Evolutionary conservation across 1,140 invertebrate genomes (phyloP), one percentile per base, ranked within the genome.

Genomic region (Anastrepha ludens): DNA sequence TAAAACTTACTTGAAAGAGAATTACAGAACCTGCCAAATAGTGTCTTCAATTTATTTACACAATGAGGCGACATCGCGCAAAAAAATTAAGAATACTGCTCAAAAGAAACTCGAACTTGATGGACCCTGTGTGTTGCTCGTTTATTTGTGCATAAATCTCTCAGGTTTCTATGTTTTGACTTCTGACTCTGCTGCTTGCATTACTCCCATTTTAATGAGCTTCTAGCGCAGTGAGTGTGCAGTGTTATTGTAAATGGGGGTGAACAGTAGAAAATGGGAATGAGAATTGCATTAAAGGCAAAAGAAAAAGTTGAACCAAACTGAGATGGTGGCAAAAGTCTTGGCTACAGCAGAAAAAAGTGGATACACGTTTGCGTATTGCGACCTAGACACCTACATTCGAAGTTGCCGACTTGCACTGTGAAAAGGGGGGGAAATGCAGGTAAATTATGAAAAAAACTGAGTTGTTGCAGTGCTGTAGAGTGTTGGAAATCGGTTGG

Each of bases 171-270:
- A 3, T 81, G 50, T 81, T 81, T 50, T 58, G 74, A 58, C 74
- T 81, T 81, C 74, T 81, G 74, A 81, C 74, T 81, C 74, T n/a
- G 20, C 44, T 6, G 67, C 44, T 74, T 74, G 60, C 60, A 62
- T 62, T 13, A 62, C 67, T 41, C 11, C 29, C 74, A 81, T 81
- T 81, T 81, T 81, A 81, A 81, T 81, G 74, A 81, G 74, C 74
- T 47, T 55, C 47, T n/a, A 81, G 74, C 74, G 74, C n/a, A 20
- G 74, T 15, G 50, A 55, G 9, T 55, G 50, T 17, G 15, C 15
- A n/a, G 17, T 15, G 7, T 47, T 0, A 5, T 47, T 20, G 9
- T 9, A 13, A 81, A 81, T 81, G 47, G 58, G 74, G 74, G 74
- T 81, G 74, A 81, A 50, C 17, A 55, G n/a, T 81, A 17, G 15